These are phyloP conservation scores for Prostheceraeus crozeri DNA, from an alignment of 2,888 invertebrate genomes.

Conservation along the genomic window DNA sequence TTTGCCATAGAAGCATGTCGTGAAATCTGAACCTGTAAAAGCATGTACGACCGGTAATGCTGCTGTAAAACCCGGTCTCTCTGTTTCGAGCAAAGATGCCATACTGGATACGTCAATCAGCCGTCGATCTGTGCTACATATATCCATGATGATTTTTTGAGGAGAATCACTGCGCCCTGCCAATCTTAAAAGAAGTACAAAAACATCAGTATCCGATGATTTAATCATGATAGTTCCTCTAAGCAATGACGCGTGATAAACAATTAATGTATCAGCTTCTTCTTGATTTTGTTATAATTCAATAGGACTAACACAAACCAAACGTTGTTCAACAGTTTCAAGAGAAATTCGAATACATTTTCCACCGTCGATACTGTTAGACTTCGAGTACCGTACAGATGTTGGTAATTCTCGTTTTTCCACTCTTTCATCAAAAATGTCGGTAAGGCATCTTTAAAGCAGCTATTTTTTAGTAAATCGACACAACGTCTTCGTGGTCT, in stretches of 20 bases:
- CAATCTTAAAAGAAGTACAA: slow-evolving; percentile 5
- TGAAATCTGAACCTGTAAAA: slow-evolving; percentile 35
- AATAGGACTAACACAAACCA: no score
- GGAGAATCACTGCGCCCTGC: slow-evolving; percentile 4
- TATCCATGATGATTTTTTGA: slow-evolving; percentile 31
- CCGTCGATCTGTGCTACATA: slow-evolving; percentile 29
- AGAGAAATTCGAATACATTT: no score
- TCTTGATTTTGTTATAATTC: slow-evolving; percentile 29
- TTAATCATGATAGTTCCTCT: slow-evolving; percentile 18
- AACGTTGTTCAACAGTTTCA: no score
- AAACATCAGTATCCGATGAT: slow-evolving; percentile 23
- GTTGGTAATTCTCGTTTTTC: slow-evolving; percentile 10
- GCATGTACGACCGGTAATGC: slow-evolving; percentile 36
- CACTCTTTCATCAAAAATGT: slow-evolving; percentile 31
- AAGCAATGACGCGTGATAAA: slow-evolving; percentile 19
- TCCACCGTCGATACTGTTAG: no score
- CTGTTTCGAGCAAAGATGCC: slow-evolving; percentile 6
- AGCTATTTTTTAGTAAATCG: slow-evolving; percentile 21
- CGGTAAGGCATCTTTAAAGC: slow-evolving; percentile 20
- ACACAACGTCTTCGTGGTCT: background rate
- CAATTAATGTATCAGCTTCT: slow-evolving; percentile 36
- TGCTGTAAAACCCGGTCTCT: slow-evolving; percentile 21
- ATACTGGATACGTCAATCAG: slow-evolving; percentile 34
- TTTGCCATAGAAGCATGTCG: slow-evolving; percentile 29
- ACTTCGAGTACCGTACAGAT: slow-evolving; percentile 4